These are phyloP conservation scores for Python bivittatus DNA, from an alignment of 2,113 vertebrate genomes.

Conservation along the genomic window DNA sequence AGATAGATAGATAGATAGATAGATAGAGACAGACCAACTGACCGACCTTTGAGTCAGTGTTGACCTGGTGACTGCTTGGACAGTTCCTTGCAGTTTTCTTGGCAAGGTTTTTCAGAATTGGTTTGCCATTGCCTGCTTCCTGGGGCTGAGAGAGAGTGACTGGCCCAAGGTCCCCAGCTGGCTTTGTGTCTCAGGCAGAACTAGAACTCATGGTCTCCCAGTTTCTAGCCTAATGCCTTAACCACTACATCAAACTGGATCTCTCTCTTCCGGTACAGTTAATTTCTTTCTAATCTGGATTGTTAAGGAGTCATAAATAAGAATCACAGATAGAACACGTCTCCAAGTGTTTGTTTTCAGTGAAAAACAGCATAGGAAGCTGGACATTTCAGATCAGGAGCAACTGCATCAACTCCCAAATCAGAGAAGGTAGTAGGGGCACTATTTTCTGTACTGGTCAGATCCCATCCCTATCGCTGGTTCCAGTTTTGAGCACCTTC, in stretches of 20 bases:
- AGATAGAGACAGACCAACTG: too few species aligned
- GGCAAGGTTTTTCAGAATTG: background rate
- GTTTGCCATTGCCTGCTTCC: background rate
- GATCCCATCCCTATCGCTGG: background rate
- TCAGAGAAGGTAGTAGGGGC: background rate
- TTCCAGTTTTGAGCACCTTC: background rate
- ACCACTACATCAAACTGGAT: background rate
- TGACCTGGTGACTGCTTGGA: background rate
- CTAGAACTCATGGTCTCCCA: background rate
- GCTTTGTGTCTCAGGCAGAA: background rate
- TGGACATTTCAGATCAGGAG: background rate
- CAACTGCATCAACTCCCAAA: background rate
- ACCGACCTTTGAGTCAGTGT: background rate
- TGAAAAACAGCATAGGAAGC: background rate
- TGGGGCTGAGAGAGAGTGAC: background rate
- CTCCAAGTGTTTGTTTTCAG: background rate
- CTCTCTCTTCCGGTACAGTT: background rate
- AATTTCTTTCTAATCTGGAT: background rate
- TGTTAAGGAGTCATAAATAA: background rate
- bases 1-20: background rate
- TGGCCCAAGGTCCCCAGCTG: background rate
- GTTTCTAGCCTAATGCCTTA: background rate
- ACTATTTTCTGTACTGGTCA: background rate
- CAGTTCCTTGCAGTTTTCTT: background rate
- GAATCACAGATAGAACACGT: background rate